These are phyloP conservation scores for Corythucha ciliata DNA, from an alignment of 2,888 invertebrate genomes.

Conservation along the genomic window DNA sequence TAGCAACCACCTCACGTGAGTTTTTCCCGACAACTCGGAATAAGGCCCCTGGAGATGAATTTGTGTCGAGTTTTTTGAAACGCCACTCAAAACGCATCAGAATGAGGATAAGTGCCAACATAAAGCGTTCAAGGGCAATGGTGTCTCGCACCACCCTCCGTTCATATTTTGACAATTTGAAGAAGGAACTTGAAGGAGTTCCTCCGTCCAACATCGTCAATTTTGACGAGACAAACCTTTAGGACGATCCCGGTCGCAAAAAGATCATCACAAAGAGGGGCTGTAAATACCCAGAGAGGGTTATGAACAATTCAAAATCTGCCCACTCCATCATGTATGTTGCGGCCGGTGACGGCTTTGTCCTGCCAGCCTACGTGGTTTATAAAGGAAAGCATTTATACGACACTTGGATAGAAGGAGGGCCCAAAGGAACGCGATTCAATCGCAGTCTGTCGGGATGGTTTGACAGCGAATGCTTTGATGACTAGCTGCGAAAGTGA, in stretches of 20 bases:
- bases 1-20: background rate
- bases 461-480: slow-evolving; percentile 37
- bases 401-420: slow-evolving; percentile 26
- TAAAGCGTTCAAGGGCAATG: slow-evolving; percentile 6
- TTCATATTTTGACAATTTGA: slow-evolving; percentile 14
- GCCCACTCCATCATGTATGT: slow-evolving; percentile 29
- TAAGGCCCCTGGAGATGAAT: background rate
- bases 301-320: slow-evolving; percentile 29
- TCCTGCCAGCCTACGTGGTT: slow-evolving; percentile 30
- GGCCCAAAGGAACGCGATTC: slow-evolving; percentile 29
- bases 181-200: no score
- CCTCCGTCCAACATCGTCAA: slow-evolving; percentile 20
- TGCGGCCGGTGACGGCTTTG: slow-evolving; percentile 28
- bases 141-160: background rate
- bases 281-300: slow-evolving; percentile 31
- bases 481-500: slow-evolving; percentile 2
- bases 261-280: slow-evolving; percentile 29
- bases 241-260: slow-evolving; percentile 25
- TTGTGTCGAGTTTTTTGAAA: background rate
- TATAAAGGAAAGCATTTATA: slow-evolving; percentile 30
- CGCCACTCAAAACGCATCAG: background rate
- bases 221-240: slow-evolving; percentile 24
- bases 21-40: background rate
- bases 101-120: background rate
- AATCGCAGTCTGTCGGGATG: slow-evolving; percentile 37